phyloP scores from a whole-genome alignment of 2,888 invertebrate genomes.

The Lycocerus yunnanus region DNA sequence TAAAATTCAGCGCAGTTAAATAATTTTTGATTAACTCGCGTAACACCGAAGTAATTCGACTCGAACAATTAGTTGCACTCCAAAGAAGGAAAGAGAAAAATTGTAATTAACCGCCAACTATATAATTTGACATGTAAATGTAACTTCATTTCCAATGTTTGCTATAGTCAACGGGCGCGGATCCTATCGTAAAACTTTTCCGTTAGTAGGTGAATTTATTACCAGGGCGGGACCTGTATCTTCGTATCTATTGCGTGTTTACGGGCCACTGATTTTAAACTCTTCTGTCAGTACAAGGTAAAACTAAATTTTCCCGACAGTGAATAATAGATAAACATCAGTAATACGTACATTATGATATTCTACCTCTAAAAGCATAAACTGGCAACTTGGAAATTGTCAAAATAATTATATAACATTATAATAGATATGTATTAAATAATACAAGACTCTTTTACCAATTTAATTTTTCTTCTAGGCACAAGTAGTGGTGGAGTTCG shows the following conservation, averaged over 20 bases:
- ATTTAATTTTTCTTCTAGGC: no score
- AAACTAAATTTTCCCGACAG: slow-evolving; percentile 22
- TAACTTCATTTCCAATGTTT: slow-evolving; percentile 22
- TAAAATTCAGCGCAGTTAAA: not conserved
- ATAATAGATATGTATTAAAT: no score
- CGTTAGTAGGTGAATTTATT: slow-evolving; percentile 24
- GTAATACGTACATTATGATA: slow-evolving; percentile 18
- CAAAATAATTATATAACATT: not conserved
- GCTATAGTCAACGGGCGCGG: slow-evolving; percentile 9
- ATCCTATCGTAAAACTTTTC: slow-evolving; percentile 17
- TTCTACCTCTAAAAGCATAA: not conserved
- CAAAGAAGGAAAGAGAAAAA: not conserved
- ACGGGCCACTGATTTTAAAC: slow-evolving; percentile 30
- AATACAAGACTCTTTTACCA: no score
- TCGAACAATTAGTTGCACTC: not conserved
- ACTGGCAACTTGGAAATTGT: not conserved
- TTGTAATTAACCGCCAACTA: slow-evolving; percentile 16
- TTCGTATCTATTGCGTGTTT: slow-evolving; percentile 33
- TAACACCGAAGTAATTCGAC: not conserved
- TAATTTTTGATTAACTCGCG: not conserved
- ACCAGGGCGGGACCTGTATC: slow-evolving; percentile 28
- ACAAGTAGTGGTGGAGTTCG: no score
- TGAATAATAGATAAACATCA: slow-evolving; percentile 21
- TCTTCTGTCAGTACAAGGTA: slow-evolving; percentile 23
- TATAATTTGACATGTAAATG: slow-evolving; percentile 30